Base-by-base conservation (phyloP, 2,888 invertebrate species). In the Archips xylosteana region DNA sequence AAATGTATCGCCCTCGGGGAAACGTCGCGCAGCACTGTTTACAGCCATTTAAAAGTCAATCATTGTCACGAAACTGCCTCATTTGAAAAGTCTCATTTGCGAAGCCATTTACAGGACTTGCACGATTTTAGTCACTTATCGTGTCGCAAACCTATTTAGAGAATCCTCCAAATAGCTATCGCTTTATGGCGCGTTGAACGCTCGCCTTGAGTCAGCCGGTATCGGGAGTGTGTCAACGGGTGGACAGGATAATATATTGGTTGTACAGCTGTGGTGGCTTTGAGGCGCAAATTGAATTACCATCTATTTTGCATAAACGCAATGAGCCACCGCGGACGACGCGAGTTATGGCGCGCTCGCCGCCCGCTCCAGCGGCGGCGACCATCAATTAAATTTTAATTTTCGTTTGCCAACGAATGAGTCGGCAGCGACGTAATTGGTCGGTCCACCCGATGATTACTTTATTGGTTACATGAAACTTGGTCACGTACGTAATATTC, bases 361-460 rank as follows among this genome's bases (percentile, higher is more conserved):
- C 83, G 81, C 79, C 80, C 78, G 77, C 85, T 80, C 78, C 81
- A 82, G 82, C 63, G 62, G 71, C 70, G 65, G 68, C 69, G 71
- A 83, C 86, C 88, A 89, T 92, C 89, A 91, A 92, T 94, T 92
- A 91, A 90, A 87, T 86, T 92, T 92, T 91, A 93, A 91, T 92
- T 90, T 92, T 88, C 90, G 88, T 89, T 87, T 84, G 83, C 85
- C 82, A 85, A 83, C 86, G 89, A 89, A 88, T 89, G 85, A 89
- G 87, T 89, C 87, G 81, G 87, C 86, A 82, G 83, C 82, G 80
- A 79, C 83, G 85, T 92, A 92, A 94, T 93, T 92, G 92, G 89
- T 80, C 84, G 80, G 85, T 78, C 87, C 85, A 89, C 83, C 82
- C 83, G 87, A 87, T 91, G 90, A 93, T 92, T 91, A 87, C 92